Evolutionary conservation across 37 sponge, comb jelly and placozoan genomes (phyloP).

Genomic region (Dysidea cf. avara): DNA sequence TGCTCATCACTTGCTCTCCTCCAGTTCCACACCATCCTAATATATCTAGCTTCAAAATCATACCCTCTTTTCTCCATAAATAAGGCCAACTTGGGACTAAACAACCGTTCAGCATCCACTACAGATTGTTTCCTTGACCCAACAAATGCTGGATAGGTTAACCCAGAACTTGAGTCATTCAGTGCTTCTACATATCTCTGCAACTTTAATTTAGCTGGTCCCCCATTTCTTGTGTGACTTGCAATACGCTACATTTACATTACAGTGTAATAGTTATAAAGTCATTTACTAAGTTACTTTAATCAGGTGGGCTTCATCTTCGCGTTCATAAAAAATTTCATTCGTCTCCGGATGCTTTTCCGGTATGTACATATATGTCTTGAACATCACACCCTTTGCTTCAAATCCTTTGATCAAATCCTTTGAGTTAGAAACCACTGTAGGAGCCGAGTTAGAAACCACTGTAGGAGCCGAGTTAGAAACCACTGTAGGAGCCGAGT

Average conservation of each 20-base stretch:
- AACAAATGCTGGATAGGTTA: slow-evolving; percentile 13
- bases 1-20: slow-evolving; percentile 4
- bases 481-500: no score
- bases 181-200: slow-evolving; percentile 10
- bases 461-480: no score
- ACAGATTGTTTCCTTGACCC: slow-evolving; percentile 23
- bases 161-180: background rate
- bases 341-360: no score
- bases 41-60: background rate
- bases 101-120: slow-evolving; percentile 9
- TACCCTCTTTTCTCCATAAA: background rate
- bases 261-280: no score
- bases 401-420: no score
- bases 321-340: no score
- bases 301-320: no score
- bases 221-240: slow-evolving; percentile 11
- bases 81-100: background rate
- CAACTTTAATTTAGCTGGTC: slow-evolving; percentile 11
- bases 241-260: slow-evolving; percentile 7
- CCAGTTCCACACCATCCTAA: slow-evolving; percentile 1
- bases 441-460: no score
- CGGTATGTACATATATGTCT: no score
- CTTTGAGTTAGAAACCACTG: no score
- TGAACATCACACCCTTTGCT: no score
- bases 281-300: no score